Base-by-base conservation (phyloP, 2,888 invertebrate species). In the Dione vanillae region DNA sequence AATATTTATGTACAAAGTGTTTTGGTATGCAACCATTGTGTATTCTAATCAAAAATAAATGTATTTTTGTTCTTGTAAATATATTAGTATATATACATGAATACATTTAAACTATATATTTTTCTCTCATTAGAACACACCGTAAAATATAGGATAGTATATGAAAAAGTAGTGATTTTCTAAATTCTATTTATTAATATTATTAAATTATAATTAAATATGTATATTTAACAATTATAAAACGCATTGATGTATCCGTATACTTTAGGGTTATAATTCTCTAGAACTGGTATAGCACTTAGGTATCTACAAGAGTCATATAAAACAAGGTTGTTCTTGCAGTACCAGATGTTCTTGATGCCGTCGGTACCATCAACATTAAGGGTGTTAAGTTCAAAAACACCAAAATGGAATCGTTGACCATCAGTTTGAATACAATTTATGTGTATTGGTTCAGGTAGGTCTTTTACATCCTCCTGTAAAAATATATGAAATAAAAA, bases 361-460 rank as follows among this genome's bases (percentile, higher is more conserved):
- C 94, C 94, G 35, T 94, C 92, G 14, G 79, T 83, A 0, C 94
- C 94, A 80, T 92, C 84, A 2, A 97, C 86, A 85, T 97, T 94
- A 45, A 97, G 89, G 0, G 97, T 97, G 80, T 98, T 97, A 14
- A 99, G 91, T 88, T 99, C 98, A 70, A 97, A 95, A 19, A 97
- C 94, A 6, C 96, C 96, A 83, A 98, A 98, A 83, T 97, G 96
- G 83, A 96, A 97, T 51, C 93, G 89, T 76, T 95, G 92, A 0
- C 97, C 96, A 83, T 98, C 96, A 5, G 97, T 96, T 78, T 97
- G 97, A 75, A 98, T 94, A 82, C 96, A 96, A 84, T 98, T 98
- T 2, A 98, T 90, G 52, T 96, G 95, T 65, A 98, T 93, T 7
- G 98, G 98, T 79, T 96, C 94, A 1, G 96, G 96, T 47, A 98